Percentiles rank a stretch among this genome's conserved stretches.
Evolutionary conservation across 2,113 vertebrate genomes (phyloP).

Genomic region (Perccottus glenii): DNA sequence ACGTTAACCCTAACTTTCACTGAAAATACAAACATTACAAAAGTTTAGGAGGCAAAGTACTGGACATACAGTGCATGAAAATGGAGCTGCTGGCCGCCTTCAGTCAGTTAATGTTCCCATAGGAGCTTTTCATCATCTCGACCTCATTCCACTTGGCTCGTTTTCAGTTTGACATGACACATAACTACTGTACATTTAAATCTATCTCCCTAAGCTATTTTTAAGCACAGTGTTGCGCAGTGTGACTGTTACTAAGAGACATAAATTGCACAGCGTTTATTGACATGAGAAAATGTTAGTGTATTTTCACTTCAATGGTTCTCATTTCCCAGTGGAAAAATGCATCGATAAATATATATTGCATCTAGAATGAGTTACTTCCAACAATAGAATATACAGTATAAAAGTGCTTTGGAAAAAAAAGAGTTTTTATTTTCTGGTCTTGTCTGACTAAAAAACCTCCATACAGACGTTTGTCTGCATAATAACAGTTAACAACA

Average conservation of each 20-base stretch:
- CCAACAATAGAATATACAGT: background rate
- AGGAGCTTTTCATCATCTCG: slow-evolving; percentile 7
- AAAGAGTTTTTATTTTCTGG: no score
- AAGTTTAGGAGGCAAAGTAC: slow-evolving; percentile 1
- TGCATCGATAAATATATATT: background rate
- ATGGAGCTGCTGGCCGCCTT: background rate
- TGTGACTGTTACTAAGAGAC: slow-evolving; percentile 1
- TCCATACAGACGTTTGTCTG: background rate
- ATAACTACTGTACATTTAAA: background rate
- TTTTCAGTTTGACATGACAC: slow-evolving; percentile 16
- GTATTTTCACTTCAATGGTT: background rate
- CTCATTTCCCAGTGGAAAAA: background rate
- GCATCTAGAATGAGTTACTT: background rate
- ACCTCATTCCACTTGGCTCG: slow-evolving; percentile 7
- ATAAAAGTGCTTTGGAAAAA: background rate
- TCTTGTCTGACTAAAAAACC: no score
- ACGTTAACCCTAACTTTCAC: no score
- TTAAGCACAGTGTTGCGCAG: slow-evolving; percentile 2
- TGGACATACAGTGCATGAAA: slow-evolving; percentile 1
- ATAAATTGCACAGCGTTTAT: background rate
- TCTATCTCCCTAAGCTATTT: background rate
- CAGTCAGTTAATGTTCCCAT: slow-evolving; percentile 15
- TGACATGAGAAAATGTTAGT: background rate
- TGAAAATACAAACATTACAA: background rate
- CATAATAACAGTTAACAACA: background rate